Evolutionary conservation across 2,888 invertebrate genomes (phyloP).

Genomic region (Blastobasis lacticolella): DNA sequence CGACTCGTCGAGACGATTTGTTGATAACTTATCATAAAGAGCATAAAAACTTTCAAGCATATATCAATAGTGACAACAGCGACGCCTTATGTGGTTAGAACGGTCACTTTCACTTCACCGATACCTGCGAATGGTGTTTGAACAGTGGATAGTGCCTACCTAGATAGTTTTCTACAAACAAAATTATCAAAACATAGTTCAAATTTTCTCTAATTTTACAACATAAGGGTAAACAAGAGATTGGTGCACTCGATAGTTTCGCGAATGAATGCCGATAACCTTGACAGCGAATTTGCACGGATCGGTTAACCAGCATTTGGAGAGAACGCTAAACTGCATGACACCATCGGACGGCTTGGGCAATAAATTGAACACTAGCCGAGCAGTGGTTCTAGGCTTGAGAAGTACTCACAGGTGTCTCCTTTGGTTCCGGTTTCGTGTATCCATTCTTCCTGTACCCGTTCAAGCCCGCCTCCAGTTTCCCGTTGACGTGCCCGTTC

Average conservation of each 20-base stretch:
- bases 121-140: constrained; percentile 12
- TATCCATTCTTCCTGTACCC: constrained; percentile 61
- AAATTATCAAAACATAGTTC: too few relatives aligned
- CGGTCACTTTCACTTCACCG: constrained; percentile 22
- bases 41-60: constrained; percentile 20
- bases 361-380: too few relatives aligned
- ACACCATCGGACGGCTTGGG: too few relatives aligned
- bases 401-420: constrained; percentile 40
- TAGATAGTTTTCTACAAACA: too few relatives aligned
- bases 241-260: not conserved
- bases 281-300: not conserved
- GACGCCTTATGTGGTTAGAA: constrained; percentile 16
- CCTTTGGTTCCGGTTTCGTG: constrained; percentile 37
- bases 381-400: too few relatives aligned
- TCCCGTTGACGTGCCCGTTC: constrained; percentile 47
- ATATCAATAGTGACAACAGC: constrained; percentile 9
- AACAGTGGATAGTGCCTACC: not conserved
- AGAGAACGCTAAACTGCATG: too few relatives aligned
- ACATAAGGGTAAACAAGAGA: not conserved
- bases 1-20: too few relatives aligned
- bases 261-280: not conserved
- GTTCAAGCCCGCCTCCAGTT: constrained; percentile 46
- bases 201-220: too few relatives aligned
- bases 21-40: too few relatives aligned
- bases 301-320: not conserved